Evolutionary conservation across 2,797 vertebrate genomes (phyloP).

Genomic region (Girardinus metallicus): DNA sequence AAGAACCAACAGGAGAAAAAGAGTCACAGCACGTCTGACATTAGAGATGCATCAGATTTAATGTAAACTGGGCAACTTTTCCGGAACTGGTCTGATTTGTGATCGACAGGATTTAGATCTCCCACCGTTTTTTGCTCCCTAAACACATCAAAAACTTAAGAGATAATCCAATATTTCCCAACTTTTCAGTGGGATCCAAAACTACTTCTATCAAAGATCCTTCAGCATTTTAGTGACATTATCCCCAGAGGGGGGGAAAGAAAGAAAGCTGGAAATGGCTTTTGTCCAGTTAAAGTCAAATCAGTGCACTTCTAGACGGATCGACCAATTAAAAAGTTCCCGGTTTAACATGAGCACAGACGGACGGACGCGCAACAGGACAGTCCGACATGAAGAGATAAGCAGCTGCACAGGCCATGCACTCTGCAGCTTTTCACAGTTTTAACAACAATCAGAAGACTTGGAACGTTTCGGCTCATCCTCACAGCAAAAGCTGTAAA

Average conservation of each 20-base stretch:
- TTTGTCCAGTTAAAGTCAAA: background rate
- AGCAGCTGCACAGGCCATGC: background rate
- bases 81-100: background rate
- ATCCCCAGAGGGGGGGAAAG: background rate
- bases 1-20: background rate
- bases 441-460: conserved; percentile 22
- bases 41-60: background rate
- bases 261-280: background rate
- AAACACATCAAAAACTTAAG: background rate
- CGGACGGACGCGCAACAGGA: background rate
- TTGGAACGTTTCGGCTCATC: conserved; percentile 8
- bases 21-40: background rate
- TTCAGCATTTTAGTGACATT: background rate
- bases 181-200: background rate
- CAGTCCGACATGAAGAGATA: background rate
- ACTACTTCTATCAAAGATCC: background rate
- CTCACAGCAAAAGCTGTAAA: conserved; percentile 54
- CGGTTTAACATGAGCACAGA: background rate
- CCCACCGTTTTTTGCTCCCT: background rate
- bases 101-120: background rate
- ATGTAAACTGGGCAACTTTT: background rate
- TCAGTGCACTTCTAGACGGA: background rate
- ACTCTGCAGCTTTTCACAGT: conserved; percentile 28
- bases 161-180: background rate
- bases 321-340: background rate